These are phyloP conservation scores for Philereme vetulata DNA, from an alignment of 2,888 invertebrate genomes.

Conservation along the genomic window DNA sequence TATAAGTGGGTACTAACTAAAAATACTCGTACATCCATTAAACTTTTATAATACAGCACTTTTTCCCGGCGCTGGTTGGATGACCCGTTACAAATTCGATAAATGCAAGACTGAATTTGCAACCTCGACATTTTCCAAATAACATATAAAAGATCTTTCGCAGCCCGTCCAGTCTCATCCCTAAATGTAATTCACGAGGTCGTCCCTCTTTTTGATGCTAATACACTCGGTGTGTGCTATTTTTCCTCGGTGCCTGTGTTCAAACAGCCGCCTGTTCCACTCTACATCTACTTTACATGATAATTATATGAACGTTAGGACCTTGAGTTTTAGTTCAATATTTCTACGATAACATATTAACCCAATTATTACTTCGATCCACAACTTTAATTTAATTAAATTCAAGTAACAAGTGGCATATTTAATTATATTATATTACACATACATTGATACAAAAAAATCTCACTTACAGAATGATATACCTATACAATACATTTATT, in stretches of 20 bases:
- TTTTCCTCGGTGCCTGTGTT: conserved; percentile 6
- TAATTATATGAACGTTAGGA: background rate
- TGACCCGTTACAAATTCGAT: background rate
- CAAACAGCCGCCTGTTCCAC: background rate
- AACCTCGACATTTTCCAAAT: conserved; percentile 5
- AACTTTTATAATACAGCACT: no score
- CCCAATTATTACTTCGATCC: no score
- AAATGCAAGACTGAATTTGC: conserved; percentile 2
- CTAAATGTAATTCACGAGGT: conserved; percentile 37
- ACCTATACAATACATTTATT: no score
- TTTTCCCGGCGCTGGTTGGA: no score
- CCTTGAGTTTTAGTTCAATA: background rate
- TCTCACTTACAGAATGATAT: no score
- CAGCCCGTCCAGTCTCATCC: conserved; percentile 38
- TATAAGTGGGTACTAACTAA: no score
- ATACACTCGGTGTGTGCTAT: conserved; percentile 46
- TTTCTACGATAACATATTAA: no score
- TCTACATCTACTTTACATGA: background rate
- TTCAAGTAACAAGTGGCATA: no score
- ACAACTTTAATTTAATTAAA: no score
- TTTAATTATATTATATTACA: no score
- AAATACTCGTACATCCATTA: no score
- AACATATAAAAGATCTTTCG: conserved; percentile 40
- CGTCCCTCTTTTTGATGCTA: conserved; percentile 58
- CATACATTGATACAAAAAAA: no score